A percentile compares a stretch with the other conserved stretches of the same genome.
These are phyloP conservation scores for Marasmarcha lunaedactyla DNA, from an alignment of 2,888 invertebrate species.

Conservation along the genomic window DNA sequence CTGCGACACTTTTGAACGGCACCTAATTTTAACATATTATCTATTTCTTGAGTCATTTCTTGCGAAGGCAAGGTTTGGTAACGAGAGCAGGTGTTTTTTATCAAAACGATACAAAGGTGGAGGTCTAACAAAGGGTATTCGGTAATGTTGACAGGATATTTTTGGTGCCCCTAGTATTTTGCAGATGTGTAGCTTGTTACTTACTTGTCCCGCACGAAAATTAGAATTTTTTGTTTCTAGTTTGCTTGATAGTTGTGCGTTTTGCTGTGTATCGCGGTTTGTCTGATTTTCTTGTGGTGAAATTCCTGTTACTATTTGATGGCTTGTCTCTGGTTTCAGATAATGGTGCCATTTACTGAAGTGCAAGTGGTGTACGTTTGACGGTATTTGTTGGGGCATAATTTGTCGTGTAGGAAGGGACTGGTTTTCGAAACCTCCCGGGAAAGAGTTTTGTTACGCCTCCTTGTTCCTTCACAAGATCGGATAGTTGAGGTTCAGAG, in stretches of 20 bases:
- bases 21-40: conserved; percentile 5
- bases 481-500: background rate
- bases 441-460: background rate
- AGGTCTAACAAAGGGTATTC: conserved; percentile 2
- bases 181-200: background rate
- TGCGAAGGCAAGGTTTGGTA: background rate
- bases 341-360: too few relatives aligned
- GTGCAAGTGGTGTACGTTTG: background rate
- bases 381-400: background rate
- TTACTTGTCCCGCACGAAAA: background rate
- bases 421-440: background rate
- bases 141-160: conserved; percentile 2
- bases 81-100: conserved; percentile 2
- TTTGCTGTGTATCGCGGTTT: too few relatives aligned
- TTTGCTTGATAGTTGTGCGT: too few relatives aligned
- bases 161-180: background rate
- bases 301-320: too few relatives aligned
- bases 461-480: background rate
- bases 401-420: background rate
- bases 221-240: conserved; percentile 2
- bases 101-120: conserved; percentile 6
- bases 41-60: conserved; percentile 7
- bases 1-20: conserved; percentile 5
- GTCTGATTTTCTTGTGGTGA: too few relatives aligned
- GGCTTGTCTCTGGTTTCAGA: too few relatives aligned